These are phyloP conservation scores for Gryllus bimaculatus DNA, from an alignment of 1,140 invertebrate species.

Conservation along the genomic window DNA sequence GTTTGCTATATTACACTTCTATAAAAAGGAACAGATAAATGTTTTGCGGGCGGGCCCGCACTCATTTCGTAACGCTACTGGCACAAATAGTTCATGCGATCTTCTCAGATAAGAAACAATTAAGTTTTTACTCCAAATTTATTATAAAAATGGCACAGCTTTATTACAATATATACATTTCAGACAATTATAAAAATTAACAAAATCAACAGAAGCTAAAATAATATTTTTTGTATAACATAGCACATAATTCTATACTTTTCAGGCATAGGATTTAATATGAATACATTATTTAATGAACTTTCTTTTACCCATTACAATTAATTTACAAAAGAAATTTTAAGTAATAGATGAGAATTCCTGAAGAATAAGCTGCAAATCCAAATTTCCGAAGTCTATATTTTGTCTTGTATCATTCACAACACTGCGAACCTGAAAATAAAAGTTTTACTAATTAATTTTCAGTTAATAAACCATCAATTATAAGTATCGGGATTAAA, in stretches of 20 bases:
- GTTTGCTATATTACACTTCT: no score
- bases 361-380: slow-evolving; percentile 34
- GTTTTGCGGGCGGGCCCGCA: no score
- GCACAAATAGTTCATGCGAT: no score
- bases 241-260: background rate
- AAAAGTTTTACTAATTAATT: slow-evolving; percentile 12
- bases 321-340: background rate
- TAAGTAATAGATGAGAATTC: slow-evolving; percentile 33
- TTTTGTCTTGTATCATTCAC: slow-evolving; percentile 37
- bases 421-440: slow-evolving; percentile 32
- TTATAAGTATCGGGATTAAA: no score
- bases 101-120: background rate
- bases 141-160: background rate
- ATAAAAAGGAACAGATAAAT: no score
- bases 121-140: background rate
- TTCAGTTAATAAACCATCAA: background rate
- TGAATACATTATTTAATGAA: background rate
- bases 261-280: background rate
- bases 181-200: background rate
- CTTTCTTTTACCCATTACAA: background rate
- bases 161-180: background rate
- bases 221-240: background rate
- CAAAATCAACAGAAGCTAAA: background rate
- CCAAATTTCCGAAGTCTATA: slow-evolving; percentile 34
- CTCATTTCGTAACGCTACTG: no score